Conservation (phyloP, 1,140 invertebrate species). For the Atta colombica region DNA sequence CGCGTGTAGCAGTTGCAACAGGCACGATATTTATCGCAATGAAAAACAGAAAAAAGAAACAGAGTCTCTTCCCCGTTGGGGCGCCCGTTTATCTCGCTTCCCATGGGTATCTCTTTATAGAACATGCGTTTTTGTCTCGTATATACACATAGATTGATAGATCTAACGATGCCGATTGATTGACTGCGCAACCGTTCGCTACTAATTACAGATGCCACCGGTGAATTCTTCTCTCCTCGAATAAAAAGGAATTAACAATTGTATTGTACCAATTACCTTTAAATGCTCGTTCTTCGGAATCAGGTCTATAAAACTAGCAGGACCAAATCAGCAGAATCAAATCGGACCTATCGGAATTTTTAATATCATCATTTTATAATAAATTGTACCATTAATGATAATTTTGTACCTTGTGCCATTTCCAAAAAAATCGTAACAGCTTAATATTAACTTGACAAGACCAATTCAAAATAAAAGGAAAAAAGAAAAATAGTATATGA, state of each 20-base stretch:
- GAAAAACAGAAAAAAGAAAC: slow-evolving; percentile 1
- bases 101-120: slow-evolving; percentile 55
- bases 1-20: slow-evolving; percentile 57
- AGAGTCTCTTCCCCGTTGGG: slow-evolving; percentile 1
- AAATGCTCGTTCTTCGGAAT: no score
- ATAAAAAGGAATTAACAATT: slow-evolving; percentile 5
- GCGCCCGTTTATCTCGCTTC: slow-evolving; percentile 27
- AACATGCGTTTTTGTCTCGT: slow-evolving; percentile 14
- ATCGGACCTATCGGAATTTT: no score
- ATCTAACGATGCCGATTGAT: slow-evolving; percentile 67
- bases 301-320: no score
- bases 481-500: no score
- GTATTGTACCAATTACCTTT: no score
- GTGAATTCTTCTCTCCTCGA: slow-evolving; percentile 39
- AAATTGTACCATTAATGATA: no score
- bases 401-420: no score
- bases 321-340: no score
- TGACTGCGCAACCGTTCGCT: slow-evolving; percentile 57
- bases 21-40: slow-evolving; percentile 67
- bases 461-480: no score
- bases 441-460: no score
- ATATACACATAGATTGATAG: slow-evolving; percentile 53
- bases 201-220: slow-evolving; percentile 18
- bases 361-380: no score
- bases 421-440: no score